A percentile compares a stretch with the other conserved stretches of the same genome.
Evolutionary conservation across 2,797 vertebrate genomes (phyloP).

Genomic region (Linurgus olivaceus): DNA sequence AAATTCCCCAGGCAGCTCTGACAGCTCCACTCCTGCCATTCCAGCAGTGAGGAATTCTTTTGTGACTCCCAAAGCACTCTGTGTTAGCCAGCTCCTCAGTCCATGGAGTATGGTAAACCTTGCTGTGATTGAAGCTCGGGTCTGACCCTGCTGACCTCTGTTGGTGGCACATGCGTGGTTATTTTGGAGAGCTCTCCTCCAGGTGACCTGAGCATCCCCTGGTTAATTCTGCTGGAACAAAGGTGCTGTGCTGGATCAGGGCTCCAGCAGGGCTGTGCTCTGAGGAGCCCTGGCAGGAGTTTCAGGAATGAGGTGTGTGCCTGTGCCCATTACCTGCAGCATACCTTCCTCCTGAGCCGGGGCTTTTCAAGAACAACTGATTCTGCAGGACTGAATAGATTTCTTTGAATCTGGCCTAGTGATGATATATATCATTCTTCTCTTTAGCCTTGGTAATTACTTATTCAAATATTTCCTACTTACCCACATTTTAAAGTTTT

Average conservation of each 20-base stretch:
- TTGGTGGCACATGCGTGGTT: background rate
- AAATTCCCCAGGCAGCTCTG: background rate
- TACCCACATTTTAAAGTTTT: slow-evolving; percentile 62
- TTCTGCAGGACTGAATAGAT: slow-evolving; percentile 21
- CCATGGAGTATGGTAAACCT: background rate
- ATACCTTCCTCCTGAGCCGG: rapidly evolving
- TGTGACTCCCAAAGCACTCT: background rate
- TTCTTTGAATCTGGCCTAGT: background rate
- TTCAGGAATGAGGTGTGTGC: background rate
- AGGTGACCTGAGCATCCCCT: background rate
- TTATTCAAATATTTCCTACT: slow-evolving; percentile 73
- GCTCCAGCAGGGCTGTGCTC: background rate
- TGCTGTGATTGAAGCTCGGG: background rate
- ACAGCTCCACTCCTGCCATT: background rate
- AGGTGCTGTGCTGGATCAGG: background rate
- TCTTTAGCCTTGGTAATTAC: slow-evolving; percentile 39
- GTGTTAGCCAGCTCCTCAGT: background rate
- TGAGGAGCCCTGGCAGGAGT: background rate
- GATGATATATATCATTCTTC: slow-evolving; percentile 29
- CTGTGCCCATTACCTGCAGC: background rate
- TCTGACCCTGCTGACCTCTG: background rate
- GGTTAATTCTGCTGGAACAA: background rate
- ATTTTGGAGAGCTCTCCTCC: background rate
- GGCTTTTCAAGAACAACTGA: background rate
- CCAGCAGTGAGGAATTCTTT: background rate